phyloP scores from a whole-genome alignment of 2,888 invertebrate genomes.

The Apotomis turbidana region DNA sequence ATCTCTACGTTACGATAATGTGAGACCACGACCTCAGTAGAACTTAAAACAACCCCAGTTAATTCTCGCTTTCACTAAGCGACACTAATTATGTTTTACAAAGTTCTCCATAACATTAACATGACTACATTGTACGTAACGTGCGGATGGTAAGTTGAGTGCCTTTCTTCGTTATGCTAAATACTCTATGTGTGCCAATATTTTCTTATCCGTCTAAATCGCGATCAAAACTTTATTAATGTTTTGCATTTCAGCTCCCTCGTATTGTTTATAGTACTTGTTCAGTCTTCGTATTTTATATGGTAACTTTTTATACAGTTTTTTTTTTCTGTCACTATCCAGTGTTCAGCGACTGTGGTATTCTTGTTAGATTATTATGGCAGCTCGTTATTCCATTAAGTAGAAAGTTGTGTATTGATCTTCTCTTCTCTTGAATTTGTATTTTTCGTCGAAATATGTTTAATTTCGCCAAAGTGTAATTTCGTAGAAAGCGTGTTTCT shows the following conservation, averaged over 20 bases:
- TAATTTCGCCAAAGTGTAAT: no score
- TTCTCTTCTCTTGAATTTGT: constrained; percentile 44
- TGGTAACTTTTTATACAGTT: constrained; percentile 6
- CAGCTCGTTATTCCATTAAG: constrained; percentile 62
- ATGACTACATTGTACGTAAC: constrained; percentile 43
- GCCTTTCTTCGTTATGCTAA: constrained; percentile 57
- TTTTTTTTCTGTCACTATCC: constrained; percentile 49
- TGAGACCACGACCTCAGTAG: constrained; percentile 16
- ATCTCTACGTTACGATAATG: constrained; percentile 50
- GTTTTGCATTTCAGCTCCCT: constrained; percentile 11
- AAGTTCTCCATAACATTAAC: constrained; percentile 3
- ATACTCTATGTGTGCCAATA: constrained; percentile 77
- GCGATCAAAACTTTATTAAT: constrained; percentile 49
- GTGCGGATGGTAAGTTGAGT: constrained; percentile 49
- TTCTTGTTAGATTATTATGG: constrained; percentile 49
- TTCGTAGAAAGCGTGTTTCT: no score
- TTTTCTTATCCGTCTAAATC: constrained; percentile 52
- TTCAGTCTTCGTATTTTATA: neutral
- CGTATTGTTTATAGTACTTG: constrained; percentile 2
- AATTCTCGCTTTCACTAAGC: neutral
- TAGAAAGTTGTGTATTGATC: constrained; percentile 48
- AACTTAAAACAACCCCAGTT: constrained; percentile 11
- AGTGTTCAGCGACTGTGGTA: constrained; percentile 70
- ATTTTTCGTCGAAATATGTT: no score
- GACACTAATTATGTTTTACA: constrained; percentile 19